Conservation (phyloP, 2,797 vertebrate species). For the Astyanax mexicanus region DNA sequence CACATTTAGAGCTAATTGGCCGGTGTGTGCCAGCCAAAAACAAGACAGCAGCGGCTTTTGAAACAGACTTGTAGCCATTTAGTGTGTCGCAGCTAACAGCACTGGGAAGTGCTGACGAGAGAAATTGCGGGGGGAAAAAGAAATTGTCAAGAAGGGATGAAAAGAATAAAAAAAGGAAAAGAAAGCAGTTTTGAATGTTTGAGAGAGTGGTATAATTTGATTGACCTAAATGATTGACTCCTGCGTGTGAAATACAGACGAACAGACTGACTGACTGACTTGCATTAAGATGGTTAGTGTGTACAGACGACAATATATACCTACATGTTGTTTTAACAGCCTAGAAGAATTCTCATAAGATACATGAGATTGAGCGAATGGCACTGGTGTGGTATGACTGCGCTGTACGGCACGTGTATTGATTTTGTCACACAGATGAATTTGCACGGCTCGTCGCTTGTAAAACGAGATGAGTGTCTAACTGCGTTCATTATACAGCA, state of each 20-base stretch:
- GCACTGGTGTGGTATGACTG: conserved; percentile 36
- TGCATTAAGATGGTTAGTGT: neutral
- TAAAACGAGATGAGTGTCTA: conserved; percentile 28
- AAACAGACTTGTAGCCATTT: conserved; percentile 28
- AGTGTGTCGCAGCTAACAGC: conserved; percentile 9
- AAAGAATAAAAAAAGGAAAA: neutral
- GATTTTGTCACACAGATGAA: conserved; percentile 52
- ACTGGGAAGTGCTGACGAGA: conserved; percentile 7
- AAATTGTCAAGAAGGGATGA: neutral
- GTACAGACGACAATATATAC: no score
- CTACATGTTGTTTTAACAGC: neutral
- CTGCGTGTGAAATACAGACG: neutral
- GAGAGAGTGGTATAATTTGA: neutral
- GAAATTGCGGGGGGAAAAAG: conserved; percentile 1
- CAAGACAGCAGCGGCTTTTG: conserved; percentile 28
- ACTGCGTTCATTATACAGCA: neutral
- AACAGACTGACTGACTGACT: neutral
- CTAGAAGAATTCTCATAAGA: conserved; percentile 34
- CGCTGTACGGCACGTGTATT: conserved; percentile 15
- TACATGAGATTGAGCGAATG: conserved; percentile 38
- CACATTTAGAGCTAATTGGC: conserved; percentile 50
- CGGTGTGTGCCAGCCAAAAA: conserved; percentile 28
- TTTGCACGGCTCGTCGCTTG: conserved; percentile 25
- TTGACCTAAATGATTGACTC: no score
- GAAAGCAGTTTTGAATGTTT: neutral